A percentile compares a stretch with the other conserved stretches of the same genome.
Evolutionary conservation across 2,888 invertebrate species (phyloP).

Genomic region (Megaustenia siamemsis): DNA sequence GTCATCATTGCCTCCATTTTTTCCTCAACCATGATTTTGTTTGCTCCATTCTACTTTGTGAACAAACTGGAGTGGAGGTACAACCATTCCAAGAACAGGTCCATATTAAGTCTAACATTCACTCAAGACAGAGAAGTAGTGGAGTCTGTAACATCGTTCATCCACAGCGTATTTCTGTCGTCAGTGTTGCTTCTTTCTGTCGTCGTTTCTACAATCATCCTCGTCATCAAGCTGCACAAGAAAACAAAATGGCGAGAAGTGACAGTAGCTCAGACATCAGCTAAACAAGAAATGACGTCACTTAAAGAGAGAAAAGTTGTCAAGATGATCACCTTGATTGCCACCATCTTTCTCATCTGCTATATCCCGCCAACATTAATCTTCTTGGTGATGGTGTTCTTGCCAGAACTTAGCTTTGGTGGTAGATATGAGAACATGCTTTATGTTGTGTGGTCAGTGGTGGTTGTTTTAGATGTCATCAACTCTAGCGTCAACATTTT

Average conservation of each 20-base stretch:
- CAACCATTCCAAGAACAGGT: not conserved
- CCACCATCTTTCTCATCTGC: conserved; percentile 9
- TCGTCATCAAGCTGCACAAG: not conserved
- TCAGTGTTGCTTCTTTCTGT: conserved; percentile 17
- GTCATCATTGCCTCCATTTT: conserved; percentile 8
- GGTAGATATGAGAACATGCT: conserved; percentile 17
- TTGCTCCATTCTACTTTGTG: conserved; percentile 17
- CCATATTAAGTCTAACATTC: not conserved
- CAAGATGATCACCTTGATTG: conserved; percentile 29
- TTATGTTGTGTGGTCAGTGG: not conserved
- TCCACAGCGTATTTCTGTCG: conserved; percentile 16
- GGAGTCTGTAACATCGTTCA: not conserved
- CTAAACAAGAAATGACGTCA: not conserved
- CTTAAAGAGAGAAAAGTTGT: not conserved
- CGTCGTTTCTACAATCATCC: conserved; percentile 15
- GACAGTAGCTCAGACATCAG: not conserved
- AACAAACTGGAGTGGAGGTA: not conserved
- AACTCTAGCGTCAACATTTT: conserved; percentile 18
- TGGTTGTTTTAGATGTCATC: not conserved
- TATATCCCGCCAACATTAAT: not conserved
- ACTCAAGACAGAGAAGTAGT: not conserved
- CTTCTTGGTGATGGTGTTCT: conserved; percentile 1
- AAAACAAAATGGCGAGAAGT: conserved; percentile 39
- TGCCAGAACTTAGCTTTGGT: not conserved
- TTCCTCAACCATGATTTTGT: not conserved